A percentile compares a stretch with the other conserved stretches of the same genome.
phyloP scores from a whole-genome alignment of 1,140 invertebrate species.

The Daktulosphaira vitifoliae region DNA sequence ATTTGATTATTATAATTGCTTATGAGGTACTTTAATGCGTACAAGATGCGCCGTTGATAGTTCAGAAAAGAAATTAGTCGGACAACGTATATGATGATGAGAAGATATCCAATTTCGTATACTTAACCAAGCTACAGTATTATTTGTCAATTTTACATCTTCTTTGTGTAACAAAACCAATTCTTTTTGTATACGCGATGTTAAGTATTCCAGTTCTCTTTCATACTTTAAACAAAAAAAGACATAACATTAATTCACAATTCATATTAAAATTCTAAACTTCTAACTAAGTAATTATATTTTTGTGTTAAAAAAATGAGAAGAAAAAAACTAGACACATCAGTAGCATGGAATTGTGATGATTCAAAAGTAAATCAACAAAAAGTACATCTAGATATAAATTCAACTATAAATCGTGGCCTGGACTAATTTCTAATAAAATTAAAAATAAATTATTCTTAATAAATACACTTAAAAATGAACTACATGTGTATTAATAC shows the following conservation, averaged over 20 bases:
- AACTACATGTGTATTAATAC: too few relatives aligned
- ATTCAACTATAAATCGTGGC: too few relatives aligned
- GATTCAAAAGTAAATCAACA: too few relatives aligned
- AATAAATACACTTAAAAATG: too few relatives aligned
- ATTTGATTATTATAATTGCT: too few relatives aligned
- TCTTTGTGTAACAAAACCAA: constrained; percentile 87
- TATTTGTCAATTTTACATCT: constrained; percentile 65
- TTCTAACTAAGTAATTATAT: too few relatives aligned
- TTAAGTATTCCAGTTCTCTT: constrained; percentile 86
- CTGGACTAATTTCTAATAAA: too few relatives aligned
- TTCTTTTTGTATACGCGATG: constrained; percentile 94
- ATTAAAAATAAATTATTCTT: too few relatives aligned
- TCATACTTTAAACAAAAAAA: constrained; percentile 60
- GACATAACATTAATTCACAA: background rate
- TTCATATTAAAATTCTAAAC: background rate
- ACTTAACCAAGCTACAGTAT: constrained; percentile 94
- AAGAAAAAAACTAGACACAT: too few relatives aligned
- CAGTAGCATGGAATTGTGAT: too few relatives aligned
- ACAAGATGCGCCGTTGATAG: constrained; percentile 53
- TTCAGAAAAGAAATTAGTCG: constrained; percentile 82
- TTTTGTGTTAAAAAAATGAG: too few relatives aligned
- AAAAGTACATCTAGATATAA: too few relatives aligned
- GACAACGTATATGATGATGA: constrained; percentile 94
- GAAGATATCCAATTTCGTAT: constrained; percentile 91
- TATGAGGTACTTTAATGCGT: constrained; percentile 41